phyloP scores from a whole-genome alignment of 2,888 invertebrate species.

The Agapetus fuscipes region DNA sequence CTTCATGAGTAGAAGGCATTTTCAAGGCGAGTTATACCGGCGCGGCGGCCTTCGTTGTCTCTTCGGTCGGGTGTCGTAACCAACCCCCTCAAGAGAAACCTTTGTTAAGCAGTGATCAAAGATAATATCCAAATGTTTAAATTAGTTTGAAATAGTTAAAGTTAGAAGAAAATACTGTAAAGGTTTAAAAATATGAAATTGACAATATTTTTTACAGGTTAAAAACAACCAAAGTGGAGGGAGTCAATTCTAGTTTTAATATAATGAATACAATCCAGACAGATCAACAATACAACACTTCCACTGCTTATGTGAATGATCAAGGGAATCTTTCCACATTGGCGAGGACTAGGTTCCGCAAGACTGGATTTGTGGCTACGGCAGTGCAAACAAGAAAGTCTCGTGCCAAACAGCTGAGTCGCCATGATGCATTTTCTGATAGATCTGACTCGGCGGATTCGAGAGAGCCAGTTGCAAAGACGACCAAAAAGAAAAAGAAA shows the following conservation, averaged over 20 bases:
- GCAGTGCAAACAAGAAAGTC: conserved; percentile 40
- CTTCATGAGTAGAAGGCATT: too few species aligned
- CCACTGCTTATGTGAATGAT: conserved; percentile 1
- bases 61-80: too few species aligned
- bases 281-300: conserved; percentile 16
- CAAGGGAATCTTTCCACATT: conserved; percentile 2
- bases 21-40: too few species aligned
- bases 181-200: too few species aligned
- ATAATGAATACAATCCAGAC: conserved; percentile 14
- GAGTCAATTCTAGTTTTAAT: conserved; percentile 12
- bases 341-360: conserved; percentile 45
- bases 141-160: too few species aligned
- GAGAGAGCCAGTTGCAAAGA: conserved; percentile 31
- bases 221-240: conserved; percentile 35
- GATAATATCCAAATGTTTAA: too few species aligned
- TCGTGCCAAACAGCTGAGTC: conserved; percentile 26
- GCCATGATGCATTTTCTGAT: conserved; percentile 28
- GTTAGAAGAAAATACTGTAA: too few species aligned
- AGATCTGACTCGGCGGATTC: conserved; percentile 42
- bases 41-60: too few species aligned
- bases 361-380: conserved; percentile 50
- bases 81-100: too few species aligned
- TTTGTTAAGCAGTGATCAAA: too few species aligned
- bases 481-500: conserved; percentile 41
- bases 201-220: conserved; percentile 35